Evolutionary conservation across 2,797 vertebrate genomes (phyloP), one percentile per base, ranked within the genome.

Genomic region (Glossophaga mutica): DNA sequence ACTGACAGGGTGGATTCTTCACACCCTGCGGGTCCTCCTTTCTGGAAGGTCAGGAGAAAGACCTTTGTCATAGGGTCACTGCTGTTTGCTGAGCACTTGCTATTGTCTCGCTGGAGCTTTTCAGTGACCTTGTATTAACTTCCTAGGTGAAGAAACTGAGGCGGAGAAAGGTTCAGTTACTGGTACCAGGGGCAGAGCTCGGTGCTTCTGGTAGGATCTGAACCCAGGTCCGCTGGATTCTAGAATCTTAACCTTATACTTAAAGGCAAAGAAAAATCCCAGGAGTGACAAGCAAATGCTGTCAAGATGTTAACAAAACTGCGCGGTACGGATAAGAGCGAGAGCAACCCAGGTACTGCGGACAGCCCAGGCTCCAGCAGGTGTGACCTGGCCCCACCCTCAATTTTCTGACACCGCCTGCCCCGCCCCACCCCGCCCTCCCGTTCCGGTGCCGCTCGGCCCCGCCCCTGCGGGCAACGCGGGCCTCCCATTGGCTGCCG

Each of bases 401-500:
- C 85, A 2, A 39, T 7, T 9, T 5, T 10, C 70, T 3, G 52
- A 59, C 62, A 2, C 18, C 10, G 44, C 0, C 0, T 0, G 19
- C 77, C 39, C 21, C 74, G 85, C 94, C 95, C 62, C 6, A 1
- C 57, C 6, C 93, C 34, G 90, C 95, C 78, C 48, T 7, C 11
- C 97, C 67, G 65, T 95, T 92, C 90, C 67, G 46, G 96, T 81
- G 59, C 77, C 87, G 3, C 94, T 85, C 81, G 70, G 92, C 96
- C 91, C 86, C 98, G 74, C 98, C 98, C 98, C 98, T 97, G 94
- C 83, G 97, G 95, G 6, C 96, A 84, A 97, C 83, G 34, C 95
- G 94, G 97, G 94, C 96, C 98, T 98, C 98, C 98, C 97, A 98
- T 98, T 99, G 99, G 99, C 98, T 98, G 96, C 96, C 0, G 99